These are phyloP conservation scores for Ovibos moschatus DNA, from an alignment of 2,113 vertebrate genomes.

Conservation along the genomic window DNA sequence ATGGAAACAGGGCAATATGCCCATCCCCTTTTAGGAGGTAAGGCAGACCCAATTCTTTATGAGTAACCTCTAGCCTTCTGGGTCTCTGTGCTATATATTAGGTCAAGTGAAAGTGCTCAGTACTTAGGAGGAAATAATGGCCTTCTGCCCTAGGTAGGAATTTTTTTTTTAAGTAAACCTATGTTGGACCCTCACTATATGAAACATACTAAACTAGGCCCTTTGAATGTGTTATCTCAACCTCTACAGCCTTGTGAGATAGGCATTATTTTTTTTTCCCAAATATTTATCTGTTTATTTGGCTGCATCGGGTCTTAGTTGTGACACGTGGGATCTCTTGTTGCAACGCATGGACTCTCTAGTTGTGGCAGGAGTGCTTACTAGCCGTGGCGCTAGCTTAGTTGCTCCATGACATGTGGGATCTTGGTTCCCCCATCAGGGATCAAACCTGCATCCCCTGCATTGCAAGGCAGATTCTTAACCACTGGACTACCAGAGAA, in stretches of 20 bases:
- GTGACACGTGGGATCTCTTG: background rate
- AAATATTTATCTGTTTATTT: background rate
- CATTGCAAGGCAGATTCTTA: background rate
- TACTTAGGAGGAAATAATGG: constrained; percentile 6
- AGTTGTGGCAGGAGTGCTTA: background rate
- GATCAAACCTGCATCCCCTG: background rate
- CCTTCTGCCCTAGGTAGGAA: background rate
- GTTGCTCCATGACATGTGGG: background rate
- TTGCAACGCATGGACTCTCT: background rate
- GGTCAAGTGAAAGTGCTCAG: constrained; percentile 23
- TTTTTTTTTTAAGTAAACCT: background rate
- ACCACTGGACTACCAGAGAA: background rate
- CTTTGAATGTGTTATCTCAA: background rate
- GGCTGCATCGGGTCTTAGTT: background rate
- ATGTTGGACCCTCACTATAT: background rate
- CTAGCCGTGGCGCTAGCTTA: background rate
- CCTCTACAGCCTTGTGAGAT: background rate
- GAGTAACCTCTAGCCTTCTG: background rate
- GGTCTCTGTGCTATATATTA: constrained; percentile 19
- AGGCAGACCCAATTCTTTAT: background rate
- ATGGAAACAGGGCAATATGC: constrained; percentile 52
- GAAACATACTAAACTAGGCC: background rate
- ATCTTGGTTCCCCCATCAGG: background rate
- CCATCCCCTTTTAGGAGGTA: constrained; percentile 35
- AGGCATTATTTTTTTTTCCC: background rate